Conservation (phyloP, 2,888 invertebrate species). For the Stenoptilia bipunctidactyla region DNA sequence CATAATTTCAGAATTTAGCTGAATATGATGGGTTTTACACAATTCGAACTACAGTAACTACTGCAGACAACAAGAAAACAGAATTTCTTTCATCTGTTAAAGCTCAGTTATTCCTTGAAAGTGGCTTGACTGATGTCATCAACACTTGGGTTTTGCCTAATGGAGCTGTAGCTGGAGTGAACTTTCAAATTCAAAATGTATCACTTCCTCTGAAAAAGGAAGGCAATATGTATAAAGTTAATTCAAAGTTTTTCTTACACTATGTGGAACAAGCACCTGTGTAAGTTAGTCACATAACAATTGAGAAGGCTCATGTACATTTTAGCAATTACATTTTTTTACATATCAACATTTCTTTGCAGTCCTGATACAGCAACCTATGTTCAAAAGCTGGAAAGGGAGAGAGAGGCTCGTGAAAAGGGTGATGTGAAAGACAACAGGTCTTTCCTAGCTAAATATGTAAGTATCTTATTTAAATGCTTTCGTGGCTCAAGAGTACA, state of each 20-base stretch:
- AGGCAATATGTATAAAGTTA: conserved; percentile 58
- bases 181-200: conserved; percentile 57
- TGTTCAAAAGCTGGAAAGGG: conserved; percentile 92
- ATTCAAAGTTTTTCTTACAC: conserved; percentile 83
- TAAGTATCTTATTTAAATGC: too few species aligned
- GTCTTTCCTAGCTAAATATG: conserved; percentile 98
- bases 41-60: conserved; percentile 76
- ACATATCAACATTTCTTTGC: conserved; percentile 15
- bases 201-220: conserved; percentile 22
- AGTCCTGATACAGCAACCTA: conserved; percentile 96
- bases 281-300: conserved; percentile 40
- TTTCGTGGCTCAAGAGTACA: too few species aligned
- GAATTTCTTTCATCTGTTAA: conserved; percentile 84
- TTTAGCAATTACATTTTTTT: not conserved
- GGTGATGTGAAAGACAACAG: conserved; percentile 94
- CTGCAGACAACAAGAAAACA: conserved; percentile 75
- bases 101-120: conserved; percentile 82
- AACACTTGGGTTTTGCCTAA: conserved; percentile 84
- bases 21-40: conserved; percentile 80
- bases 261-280: conserved; percentile 87
- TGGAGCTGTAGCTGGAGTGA: conserved; percentile 83
- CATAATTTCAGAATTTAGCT: conserved; percentile 70
- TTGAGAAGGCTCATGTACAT: too few species aligned
- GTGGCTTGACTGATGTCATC: conserved; percentile 82
- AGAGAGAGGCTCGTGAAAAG: conserved; percentile 89